Conservation (phyloP, 1,140 invertebrate species). For the Achatina immaculata region DNA sequence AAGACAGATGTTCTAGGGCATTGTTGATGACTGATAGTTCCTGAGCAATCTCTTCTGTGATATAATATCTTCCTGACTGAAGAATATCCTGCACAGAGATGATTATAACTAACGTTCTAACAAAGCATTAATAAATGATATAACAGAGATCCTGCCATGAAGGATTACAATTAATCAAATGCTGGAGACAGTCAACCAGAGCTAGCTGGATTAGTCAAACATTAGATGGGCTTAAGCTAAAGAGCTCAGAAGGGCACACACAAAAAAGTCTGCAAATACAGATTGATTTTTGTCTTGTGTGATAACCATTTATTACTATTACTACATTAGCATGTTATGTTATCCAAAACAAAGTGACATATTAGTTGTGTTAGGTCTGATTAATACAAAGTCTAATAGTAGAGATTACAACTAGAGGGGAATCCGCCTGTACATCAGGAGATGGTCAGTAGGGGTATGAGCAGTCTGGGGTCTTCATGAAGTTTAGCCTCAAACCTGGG, state of each 20-base stretch:
- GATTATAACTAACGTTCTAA: neutral
- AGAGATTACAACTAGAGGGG: no score
- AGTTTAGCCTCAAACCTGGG: no score
- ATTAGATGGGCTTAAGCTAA: neutral
- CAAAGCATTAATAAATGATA: neutral
- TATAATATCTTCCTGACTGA: slow-evolving; percentile 58
- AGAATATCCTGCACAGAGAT: slow-evolving; percentile 47
- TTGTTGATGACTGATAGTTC: slow-evolving; percentile 61
- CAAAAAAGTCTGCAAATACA: neutral
- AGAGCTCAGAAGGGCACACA: neutral
- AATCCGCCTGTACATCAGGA: no score
- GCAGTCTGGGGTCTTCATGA: no score
- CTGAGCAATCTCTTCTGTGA: slow-evolving; percentile 60
- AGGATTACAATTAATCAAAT: neutral
- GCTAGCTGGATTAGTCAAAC: neutral
- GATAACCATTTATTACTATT: no score
- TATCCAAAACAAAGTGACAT: no score
- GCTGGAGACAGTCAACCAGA: neutral
- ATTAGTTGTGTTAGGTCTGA: no score
- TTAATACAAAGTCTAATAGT: no score
- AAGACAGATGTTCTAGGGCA: slow-evolving; percentile 62
- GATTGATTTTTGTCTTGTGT: neutral
- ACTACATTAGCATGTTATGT: no score
- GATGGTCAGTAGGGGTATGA: no score
- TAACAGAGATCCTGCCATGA: neutral